phyloP scores from a whole-genome alignment of 2,888 invertebrate species.

The Chloroclystis v-ata region DNA sequence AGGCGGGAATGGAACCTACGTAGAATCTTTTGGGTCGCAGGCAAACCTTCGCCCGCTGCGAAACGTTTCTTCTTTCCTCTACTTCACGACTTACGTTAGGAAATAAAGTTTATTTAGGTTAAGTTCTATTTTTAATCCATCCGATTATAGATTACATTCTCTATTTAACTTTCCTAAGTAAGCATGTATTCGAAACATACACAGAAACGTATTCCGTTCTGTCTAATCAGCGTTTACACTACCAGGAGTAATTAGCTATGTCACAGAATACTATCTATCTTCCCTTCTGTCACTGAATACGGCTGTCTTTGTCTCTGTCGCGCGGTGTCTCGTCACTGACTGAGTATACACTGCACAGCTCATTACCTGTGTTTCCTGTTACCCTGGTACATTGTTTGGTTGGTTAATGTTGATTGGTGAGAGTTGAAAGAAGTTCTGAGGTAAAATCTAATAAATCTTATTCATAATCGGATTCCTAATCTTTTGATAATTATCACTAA shows the following conservation, averaged over 20 bases:
- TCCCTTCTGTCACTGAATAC: too few relatives aligned
- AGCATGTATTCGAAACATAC: neutral
- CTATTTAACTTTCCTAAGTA: too few relatives aligned
- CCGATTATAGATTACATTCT: too few relatives aligned
- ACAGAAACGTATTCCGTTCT: too few relatives aligned
- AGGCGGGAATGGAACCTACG: too few relatives aligned
- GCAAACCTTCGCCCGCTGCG: too few relatives aligned
- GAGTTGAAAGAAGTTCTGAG: neutral
- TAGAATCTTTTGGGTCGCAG: too few relatives aligned
- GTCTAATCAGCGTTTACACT: constrained; percentile 2
- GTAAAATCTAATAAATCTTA: neutral
- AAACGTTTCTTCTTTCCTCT: too few relatives aligned
- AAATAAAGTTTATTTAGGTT: too few relatives aligned
- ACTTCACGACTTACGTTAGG: too few relatives aligned
- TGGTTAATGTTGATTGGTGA: constrained; percentile 3
- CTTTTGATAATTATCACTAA: neutral
- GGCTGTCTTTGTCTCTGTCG: neutral
- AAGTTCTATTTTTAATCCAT: too few relatives aligned
- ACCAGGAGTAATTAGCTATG: constrained; percentile 4
- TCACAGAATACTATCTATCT: constrained; percentile 1
- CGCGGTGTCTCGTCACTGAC: constrained; percentile 4
- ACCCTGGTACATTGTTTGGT: constrained; percentile 10
- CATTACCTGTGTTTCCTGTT: constrained; percentile 22
- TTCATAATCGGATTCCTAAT: neutral
- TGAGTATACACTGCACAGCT: constrained; percentile 2